These are phyloP conservation scores for Engystomops pustulosus DNA, from an alignment of 2,113 vertebrate genomes.

Conservation along the genomic window DNA sequence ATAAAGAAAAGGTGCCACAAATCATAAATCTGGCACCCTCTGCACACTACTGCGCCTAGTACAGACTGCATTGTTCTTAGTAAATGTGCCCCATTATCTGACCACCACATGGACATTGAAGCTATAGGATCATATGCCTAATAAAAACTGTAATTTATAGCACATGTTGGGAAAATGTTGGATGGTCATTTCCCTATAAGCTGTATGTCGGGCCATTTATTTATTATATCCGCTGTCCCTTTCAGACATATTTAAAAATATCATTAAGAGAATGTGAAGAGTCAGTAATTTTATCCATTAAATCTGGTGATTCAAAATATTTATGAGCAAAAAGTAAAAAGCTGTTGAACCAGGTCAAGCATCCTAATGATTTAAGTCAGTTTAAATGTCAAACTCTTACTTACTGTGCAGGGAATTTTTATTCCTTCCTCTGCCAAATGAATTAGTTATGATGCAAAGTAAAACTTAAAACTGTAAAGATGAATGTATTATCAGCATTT, in stretches of 20 bases:
- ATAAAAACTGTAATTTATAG: background rate
- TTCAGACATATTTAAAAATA: conserved; percentile 15
- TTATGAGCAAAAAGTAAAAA: conserved; percentile 49
- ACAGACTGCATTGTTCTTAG: too few species aligned
- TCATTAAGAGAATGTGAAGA: conserved; percentile 43
- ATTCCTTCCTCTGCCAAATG: conserved; percentile 9
- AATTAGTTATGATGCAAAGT: conserved; percentile 50
- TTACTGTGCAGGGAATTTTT: conserved; percentile 49
- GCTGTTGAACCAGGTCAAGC: conserved; percentile 55
- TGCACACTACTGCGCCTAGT: too few species aligned
- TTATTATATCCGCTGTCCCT: background rate
- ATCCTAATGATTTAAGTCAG: conserved; percentile 50
- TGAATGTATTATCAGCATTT: conserved; percentile 29
- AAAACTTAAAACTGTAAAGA: conserved; percentile 27
- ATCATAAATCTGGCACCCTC: too few species aligned
- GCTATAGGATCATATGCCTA: background rate
- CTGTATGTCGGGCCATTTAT: background rate
- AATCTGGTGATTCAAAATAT: conserved; percentile 49
- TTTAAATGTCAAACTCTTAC: conserved; percentile 49
- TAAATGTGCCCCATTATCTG: too few species aligned
- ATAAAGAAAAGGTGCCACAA: too few species aligned
- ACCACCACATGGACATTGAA: background rate
- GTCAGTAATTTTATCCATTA: conserved; percentile 42
- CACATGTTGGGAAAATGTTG: background rate
- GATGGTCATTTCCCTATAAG: background rate